phyloP scores from a whole-genome alignment of 2,113 vertebrate species.

The Xiphias gladius region DNA sequence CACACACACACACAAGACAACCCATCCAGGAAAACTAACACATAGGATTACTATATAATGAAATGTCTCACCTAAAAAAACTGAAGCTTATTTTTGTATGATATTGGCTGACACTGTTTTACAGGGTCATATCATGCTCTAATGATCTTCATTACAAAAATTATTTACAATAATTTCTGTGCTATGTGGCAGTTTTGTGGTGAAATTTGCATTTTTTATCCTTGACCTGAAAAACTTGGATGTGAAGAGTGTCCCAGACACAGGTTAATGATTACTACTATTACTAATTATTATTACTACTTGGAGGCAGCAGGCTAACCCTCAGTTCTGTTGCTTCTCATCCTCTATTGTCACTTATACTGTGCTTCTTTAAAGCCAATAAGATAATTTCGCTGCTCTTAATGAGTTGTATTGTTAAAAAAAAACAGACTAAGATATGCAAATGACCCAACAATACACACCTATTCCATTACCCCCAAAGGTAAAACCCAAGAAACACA shows the following conservation, averaged over 20 bases:
- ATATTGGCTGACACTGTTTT: not conserved
- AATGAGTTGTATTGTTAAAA: not conserved
- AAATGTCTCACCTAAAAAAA: no score
- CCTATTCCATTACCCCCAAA: not conserved
- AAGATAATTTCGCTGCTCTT: not conserved
- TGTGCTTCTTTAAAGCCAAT: not conserved
- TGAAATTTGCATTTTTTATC: no score
- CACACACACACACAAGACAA: conserved; percentile 11
- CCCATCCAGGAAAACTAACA: not conserved
- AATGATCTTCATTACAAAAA: no score
- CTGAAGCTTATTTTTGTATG: not conserved
- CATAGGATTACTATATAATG: conserved; percentile 26
- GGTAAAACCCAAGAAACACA: not conserved
- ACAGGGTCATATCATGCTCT: not conserved
- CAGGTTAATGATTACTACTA: no score
- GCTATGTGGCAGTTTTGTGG: no score
- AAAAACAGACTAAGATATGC: not conserved
- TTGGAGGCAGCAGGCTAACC: not conserved
- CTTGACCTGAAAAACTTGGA: not conserved
- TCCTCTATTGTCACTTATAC: not conserved
- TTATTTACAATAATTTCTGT: no score
- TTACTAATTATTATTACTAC: no score
- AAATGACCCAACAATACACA: not conserved
- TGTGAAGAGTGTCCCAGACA: not conserved
- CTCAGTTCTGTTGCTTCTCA: not conserved